Base-by-base conservation (phyloP, 1,140 invertebrate species). In the Drosophila subobscura region DNA sequence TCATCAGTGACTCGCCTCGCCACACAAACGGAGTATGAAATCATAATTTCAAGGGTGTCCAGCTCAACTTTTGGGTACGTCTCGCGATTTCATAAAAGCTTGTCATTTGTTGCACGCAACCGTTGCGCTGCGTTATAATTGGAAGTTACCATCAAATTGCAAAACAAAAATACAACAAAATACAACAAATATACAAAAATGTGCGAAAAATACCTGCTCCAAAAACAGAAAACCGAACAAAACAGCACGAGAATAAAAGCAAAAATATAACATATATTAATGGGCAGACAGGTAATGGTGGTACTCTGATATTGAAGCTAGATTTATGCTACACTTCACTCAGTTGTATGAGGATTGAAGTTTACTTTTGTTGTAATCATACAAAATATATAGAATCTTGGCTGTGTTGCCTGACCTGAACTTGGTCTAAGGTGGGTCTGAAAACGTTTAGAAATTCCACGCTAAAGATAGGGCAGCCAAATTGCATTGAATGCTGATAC, bases 51-150 rank as follows among this genome's bases (percentile, higher is more conserved):
- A 71, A 45, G 73, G 33, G 33, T 37, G 29, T 59, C 8, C 29
- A 33, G 29, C 29, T 10, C 29, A 33, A 8, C 29, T 33, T 33
- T 33, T 33, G 29, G 53, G 58, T 72, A 51, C 80, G 76, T 59
- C 64, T 74, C 77, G 77, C 79, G 77, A 78, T 78, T 88, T 83
- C 63, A 78, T 86, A 81, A 88, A 72, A 85, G 77, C 72, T 81
- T 86, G 81, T 86, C 81, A 86, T 86, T 86, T 86, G 65, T 80
- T 80, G 81, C 81, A 86, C 81, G 81, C 84, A 88, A 86, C 77
- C 73, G 68, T 4, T 12, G 29, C 53, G 65, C 74, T 80, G 80
- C 80, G 70, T 86, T 86, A 86, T 85, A 85, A 86, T 86, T 85
- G 81, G 77, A 86, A 85, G 77, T 86, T 79, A 72, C 81, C 60